phyloP scores from a whole-genome alignment of 2,888 invertebrate species.

The Acanthoscelides obtectus region DNA sequence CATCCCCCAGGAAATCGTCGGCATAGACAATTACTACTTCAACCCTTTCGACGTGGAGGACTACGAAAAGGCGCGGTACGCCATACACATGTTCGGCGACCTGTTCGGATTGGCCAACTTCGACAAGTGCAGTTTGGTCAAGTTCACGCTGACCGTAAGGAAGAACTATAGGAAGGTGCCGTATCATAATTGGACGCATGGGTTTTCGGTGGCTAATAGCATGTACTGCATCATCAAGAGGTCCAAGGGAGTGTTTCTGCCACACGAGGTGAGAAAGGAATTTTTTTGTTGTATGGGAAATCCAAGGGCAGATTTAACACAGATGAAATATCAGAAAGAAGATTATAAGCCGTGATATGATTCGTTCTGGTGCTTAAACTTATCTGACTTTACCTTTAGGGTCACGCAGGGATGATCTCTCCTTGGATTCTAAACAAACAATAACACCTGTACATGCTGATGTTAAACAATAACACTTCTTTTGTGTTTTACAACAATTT shows the following conservation, averaged over 20 bases:
- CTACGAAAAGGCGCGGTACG: constrained; percentile 66
- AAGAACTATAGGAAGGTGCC: constrained; percentile 82
- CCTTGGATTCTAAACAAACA: too few relatives aligned
- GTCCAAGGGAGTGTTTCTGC: constrained; percentile 50
- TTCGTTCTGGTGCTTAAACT: too few relatives aligned
- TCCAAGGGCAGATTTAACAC: too few relatives aligned
- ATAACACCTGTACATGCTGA: too few relatives aligned
- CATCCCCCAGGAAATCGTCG: constrained; percentile 32
- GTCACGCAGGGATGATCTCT: too few relatives aligned
- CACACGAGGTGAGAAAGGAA: constrained; percentile 57
- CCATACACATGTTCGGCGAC: constrained; percentile 69
- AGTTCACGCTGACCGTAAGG: constrained; percentile 75
- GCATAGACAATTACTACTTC: constrained; percentile 61
- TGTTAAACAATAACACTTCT: too few relatives aligned
- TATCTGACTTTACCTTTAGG: too few relatives aligned
- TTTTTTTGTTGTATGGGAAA: too few relatives aligned
- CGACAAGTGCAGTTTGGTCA: constrained; percentile 62
- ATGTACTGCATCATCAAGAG: constrained; percentile 72
- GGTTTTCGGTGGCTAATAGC: constrained; percentile 80
- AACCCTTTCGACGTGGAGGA: constrained; percentile 68
- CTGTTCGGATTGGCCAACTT: constrained; percentile 64
- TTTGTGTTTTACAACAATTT: too few relatives aligned
- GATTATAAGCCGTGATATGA: too few relatives aligned
- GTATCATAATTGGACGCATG: constrained; percentile 87
- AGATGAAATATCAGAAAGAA: too few relatives aligned